Evolutionary conservation across 2,888 invertebrate genomes (phyloP).

Genomic region (Pollenia labialis): DNA sequence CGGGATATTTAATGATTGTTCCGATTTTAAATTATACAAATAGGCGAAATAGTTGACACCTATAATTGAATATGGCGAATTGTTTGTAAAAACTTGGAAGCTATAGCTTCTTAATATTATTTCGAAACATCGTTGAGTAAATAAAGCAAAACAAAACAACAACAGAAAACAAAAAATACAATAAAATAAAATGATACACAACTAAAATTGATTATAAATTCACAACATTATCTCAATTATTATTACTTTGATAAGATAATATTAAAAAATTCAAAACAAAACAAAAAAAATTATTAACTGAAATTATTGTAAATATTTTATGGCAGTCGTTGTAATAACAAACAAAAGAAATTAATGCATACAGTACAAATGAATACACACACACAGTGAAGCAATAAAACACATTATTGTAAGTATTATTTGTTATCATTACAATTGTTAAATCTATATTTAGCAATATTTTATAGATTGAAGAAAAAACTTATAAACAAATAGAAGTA

Average conservation of each 20-base stretch:
- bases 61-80: too few relatives aligned
- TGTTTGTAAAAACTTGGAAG: too few relatives aligned
- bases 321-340: constrained; percentile 22
- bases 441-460: constrained; percentile 36
- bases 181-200: not conserved
- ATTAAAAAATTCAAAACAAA: constrained; percentile 21
- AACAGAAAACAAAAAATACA: not conserved
- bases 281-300: constrained; percentile 38
- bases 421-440: constrained; percentile 38
- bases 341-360: constrained; percentile 2
- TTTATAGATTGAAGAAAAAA: not conserved
- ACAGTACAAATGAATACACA: not conserved
- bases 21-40: too few relatives aligned
- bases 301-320: constrained; percentile 40
- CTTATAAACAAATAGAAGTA: constrained; percentile 1
- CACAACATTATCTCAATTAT: constrained; percentile 37
- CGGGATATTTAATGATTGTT: too few relatives aligned
- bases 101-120: too few relatives aligned
- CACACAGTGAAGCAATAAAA: constrained; percentile 14
- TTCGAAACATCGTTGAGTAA: too few relatives aligned
- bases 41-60: too few relatives aligned
- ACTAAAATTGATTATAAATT: constrained; percentile 41
- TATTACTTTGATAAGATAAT: constrained; percentile 57
- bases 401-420: not conserved
- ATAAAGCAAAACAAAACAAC: constrained; percentile 15